Evolutionary conservation across 92 coral and sea anemone species (phyloP), one percentile per base, ranked within the genome.

Genomic region (Palythoa heliodiscus): DNA sequence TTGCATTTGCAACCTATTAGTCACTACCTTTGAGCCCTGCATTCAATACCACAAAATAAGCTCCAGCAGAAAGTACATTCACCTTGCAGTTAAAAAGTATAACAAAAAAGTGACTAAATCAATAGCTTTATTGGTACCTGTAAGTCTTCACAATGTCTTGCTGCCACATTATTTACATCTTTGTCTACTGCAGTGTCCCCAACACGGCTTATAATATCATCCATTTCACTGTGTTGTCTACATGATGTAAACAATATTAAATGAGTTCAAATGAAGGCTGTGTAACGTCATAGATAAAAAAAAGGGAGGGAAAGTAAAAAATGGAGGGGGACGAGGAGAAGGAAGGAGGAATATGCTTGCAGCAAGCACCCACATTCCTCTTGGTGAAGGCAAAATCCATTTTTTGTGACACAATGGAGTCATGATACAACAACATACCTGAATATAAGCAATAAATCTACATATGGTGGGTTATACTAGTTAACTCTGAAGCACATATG

Each of bases 141-240:
- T 39, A 94, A 90, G 78, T 96, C 95, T 87, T 96, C 99, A 87
- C 96, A 92, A 38, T 96, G 99, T 68, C 96, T 88, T 68, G 99
- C 94, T 19, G 98, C 99, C 83, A 96, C 79, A 75, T 90, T 88
- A 85, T 91, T 93, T 43, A 96, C 99, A 85, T 96, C 94, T 73
- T 91, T 88, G 82, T 96, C 98, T 48, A 95, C 86, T 29, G 92
- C 93, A 63, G 93, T 91, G 50, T 93, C 90, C 70, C 94, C 93
- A 83, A 92, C 87, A 52, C 92, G 92, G 73, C 92, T 95, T 54
- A 96, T 91, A 60, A 98, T 92, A 61, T 89, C 91, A 73, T 94
- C 94, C 92, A 96, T 85, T 86, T 94, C 92, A 37, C 74, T 72
- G 20, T 86, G 90, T 38, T 96, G 99, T 83, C 99, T 96, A 37